Evolutionary conservation across 2,113 vertebrate genomes (phyloP).

Genomic region (Oryzias javanicus): DNA sequence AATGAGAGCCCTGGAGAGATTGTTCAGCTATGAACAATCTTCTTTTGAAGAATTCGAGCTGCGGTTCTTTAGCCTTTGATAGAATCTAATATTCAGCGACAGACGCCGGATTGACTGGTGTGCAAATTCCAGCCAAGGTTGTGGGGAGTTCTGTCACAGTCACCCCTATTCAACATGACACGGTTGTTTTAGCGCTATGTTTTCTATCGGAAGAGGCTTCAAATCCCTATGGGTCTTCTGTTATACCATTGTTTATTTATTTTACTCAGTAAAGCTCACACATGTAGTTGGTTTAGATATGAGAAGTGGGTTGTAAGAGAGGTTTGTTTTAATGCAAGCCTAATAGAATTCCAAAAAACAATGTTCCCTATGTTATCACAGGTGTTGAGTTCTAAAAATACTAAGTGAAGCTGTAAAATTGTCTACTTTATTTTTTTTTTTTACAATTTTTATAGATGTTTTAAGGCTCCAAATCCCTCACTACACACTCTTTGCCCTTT

Average conservation of each 20-base stretch:
- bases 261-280: too few species aligned
- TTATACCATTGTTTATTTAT: neutral
- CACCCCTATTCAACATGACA: neutral
- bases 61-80: slow-evolving; percentile 16
- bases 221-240: neutral
- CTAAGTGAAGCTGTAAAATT: too few species aligned
- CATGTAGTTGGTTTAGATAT: too few species aligned
- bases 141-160: neutral
- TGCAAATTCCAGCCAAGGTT: neutral
- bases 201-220: neutral
- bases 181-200: neutral
- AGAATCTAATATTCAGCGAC: slow-evolving; percentile 19
- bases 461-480: too few species aligned
- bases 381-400: too few species aligned
- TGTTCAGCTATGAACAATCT: slow-evolving; percentile 29
- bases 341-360: too few species aligned
- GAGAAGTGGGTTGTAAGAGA: too few species aligned
- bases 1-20: slow-evolving; percentile 50
- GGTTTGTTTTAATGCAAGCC: too few species aligned
- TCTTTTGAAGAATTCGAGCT: slow-evolving; percentile 29
- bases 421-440: too few species aligned
- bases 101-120: slow-evolving; percentile 1
- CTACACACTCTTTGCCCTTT: too few species aligned
- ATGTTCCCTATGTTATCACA: too few species aligned
- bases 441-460: too few species aligned